Conservation (phyloP, 1,140 invertebrate species). For the Eumeta japonica region DNA sequence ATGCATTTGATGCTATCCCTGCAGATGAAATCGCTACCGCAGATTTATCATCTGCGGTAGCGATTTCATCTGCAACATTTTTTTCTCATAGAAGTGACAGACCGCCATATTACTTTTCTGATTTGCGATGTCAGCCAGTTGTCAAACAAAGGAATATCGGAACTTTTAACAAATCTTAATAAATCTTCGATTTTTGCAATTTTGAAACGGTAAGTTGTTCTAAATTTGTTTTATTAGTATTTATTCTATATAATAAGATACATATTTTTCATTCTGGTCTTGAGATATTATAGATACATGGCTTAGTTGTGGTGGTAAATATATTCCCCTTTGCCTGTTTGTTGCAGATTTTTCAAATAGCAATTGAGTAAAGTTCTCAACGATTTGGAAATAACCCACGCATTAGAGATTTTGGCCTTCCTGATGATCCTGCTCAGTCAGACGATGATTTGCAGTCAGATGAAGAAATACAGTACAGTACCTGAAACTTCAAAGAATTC, state of each 20-base stretch:
- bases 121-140: too few relatives aligned
- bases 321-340: neutral
- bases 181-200: too few relatives aligned
- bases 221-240: too few relatives aligned
- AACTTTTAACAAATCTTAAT: too few relatives aligned
- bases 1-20: too few relatives aligned
- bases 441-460: constrained; percentile 3
- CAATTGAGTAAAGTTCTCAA: neutral
- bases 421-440: constrained; percentile 4
- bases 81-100: too few relatives aligned
- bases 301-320: neutral
- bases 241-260: neutral
- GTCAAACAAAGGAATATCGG: too few relatives aligned
- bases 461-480: constrained; percentile 3
- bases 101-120: too few relatives aligned
- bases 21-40: too few relatives aligned
- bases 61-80: too few relatives aligned
- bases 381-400: constrained; percentile 3
- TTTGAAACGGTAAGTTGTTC: too few relatives aligned
- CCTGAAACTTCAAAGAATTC: constrained; percentile 5
- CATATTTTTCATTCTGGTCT: neutral
- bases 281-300: neutral
- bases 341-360: neutral
- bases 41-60: too few relatives aligned
- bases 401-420: constrained; percentile 4